Conservation (phyloP, 2,888 invertebrate genomes). For the Sarcophaga variegata region DNA sequence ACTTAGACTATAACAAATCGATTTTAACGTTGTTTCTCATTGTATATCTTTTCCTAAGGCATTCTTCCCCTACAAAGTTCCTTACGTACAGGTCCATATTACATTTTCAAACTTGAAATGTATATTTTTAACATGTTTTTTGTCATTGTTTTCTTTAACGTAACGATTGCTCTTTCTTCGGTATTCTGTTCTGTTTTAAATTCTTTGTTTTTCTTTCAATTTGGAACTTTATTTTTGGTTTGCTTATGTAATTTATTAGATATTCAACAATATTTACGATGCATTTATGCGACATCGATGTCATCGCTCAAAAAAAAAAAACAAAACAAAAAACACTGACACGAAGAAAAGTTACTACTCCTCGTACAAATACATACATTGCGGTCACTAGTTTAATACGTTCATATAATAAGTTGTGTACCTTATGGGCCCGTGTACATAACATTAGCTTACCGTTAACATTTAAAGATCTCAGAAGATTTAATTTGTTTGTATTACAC, state of each 20-base stretch:
- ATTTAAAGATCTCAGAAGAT: slow-evolving; percentile 19
- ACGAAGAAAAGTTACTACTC: neutral
- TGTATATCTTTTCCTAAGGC: neutral
- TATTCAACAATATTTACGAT: slow-evolving; percentile 26
- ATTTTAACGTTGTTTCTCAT: neutral
- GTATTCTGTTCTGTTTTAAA: neutral
- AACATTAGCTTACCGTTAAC: slow-evolving; percentile 39
- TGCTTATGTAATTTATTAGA: slow-evolving; percentile 37
- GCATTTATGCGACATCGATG: slow-evolving; percentile 28
- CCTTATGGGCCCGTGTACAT: neutral
- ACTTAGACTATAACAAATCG: neutral
- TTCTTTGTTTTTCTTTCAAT: neutral
- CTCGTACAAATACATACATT: slow-evolving; percentile 9
- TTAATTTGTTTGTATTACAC: slow-evolving; percentile 19
- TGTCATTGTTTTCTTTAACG: neutral
- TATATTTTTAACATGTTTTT: slow-evolving; percentile 15
- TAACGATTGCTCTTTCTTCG: neutral
- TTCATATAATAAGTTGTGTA: neutral
- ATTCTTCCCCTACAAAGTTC: neutral
- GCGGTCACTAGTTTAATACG: slow-evolving; percentile 40
- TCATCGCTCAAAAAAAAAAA: neutral
- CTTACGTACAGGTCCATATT: neutral
- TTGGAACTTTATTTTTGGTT: neutral
- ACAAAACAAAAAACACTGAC: neutral
- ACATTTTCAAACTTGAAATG: slow-evolving; percentile 31